Evolutionary conservation across 2,797 vertebrate genomes (phyloP).

Genomic region (Gymnopithys bicolor): DNA sequence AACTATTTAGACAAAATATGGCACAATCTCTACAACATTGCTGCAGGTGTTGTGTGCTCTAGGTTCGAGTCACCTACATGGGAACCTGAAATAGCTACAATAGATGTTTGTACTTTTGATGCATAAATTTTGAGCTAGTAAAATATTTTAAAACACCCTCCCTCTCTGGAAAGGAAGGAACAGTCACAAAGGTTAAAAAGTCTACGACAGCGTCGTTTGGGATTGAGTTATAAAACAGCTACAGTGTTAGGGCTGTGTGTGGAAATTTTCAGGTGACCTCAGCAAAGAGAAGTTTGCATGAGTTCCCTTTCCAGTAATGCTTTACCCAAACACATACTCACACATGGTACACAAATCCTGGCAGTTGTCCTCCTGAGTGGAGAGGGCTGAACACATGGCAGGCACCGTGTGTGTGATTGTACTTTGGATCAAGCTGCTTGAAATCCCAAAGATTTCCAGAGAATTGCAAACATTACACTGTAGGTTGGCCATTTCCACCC

Average conservation of each 20-base stretch:
- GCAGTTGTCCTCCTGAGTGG: background rate
- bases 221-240: background rate
- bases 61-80: background rate
- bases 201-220: background rate
- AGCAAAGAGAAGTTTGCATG: background rate
- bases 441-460: slow-evolving; percentile 20
- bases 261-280: slow-evolving; percentile 23
- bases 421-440: slow-evolving; percentile 21
- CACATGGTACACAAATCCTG: background rate
- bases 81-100: background rate
- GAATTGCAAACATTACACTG: background rate
- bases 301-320: background rate
- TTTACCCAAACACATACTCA: slow-evolving; percentile 6
- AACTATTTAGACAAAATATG: background rate
- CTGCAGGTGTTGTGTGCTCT: background rate
- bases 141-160: background rate
- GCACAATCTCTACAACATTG: background rate
- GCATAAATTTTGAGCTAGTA: background rate
- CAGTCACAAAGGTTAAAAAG: background rate
- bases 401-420: background rate
- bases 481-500: background rate
- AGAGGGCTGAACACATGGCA: slow-evolving; percentile 30
- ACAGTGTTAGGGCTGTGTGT: background rate
- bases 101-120: background rate
- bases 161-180: background rate